Conservation (phyloP, 2,888 invertebrate genomes). For the Tetragnatha montana region DNA sequence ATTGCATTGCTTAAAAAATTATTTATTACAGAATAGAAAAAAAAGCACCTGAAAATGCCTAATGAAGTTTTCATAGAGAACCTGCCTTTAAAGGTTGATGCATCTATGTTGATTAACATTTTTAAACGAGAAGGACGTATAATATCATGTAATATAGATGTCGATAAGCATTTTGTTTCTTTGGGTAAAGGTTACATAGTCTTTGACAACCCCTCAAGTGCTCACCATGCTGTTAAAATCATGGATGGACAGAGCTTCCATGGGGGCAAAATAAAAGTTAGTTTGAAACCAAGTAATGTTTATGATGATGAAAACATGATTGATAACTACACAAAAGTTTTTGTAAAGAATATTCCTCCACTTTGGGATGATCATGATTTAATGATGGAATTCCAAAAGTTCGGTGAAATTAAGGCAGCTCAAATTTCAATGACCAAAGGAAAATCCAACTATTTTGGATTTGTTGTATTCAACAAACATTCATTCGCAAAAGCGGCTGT, state of each 20-base stretch:
- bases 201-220: conserved; percentile 34
- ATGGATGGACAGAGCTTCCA: conserved; percentile 15
- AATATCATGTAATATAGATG: conserved; percentile 28
- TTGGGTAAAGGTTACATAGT: conserved; percentile 20
- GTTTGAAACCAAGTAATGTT: neutral
- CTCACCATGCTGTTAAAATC: conserved; percentile 8
- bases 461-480: conserved; percentile 29
- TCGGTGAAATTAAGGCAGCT: conserved; percentile 16
- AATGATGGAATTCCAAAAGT: conserved; percentile 20
- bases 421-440: conserved; percentile 15
- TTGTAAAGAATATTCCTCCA: conserved; percentile 39
- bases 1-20: neutral
- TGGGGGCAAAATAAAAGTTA: neutral
- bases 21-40: neutral
- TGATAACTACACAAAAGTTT: conserved; percentile 21
- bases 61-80: conserved; percentile 26
- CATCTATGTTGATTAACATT: conserved; percentile 9
- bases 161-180: conserved; percentile 7
- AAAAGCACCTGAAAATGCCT: conserved; percentile 5
- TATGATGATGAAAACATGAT: neutral
- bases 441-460: conserved; percentile 61
- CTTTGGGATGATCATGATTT: conserved; percentile 57
- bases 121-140: conserved; percentile 49
- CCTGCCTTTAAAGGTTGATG: conserved; percentile 28
- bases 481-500: conserved; percentile 30